phyloP scores from a whole-genome alignment of 2,888 invertebrate genomes.

The Caenorhabditis imperialis region DNA sequence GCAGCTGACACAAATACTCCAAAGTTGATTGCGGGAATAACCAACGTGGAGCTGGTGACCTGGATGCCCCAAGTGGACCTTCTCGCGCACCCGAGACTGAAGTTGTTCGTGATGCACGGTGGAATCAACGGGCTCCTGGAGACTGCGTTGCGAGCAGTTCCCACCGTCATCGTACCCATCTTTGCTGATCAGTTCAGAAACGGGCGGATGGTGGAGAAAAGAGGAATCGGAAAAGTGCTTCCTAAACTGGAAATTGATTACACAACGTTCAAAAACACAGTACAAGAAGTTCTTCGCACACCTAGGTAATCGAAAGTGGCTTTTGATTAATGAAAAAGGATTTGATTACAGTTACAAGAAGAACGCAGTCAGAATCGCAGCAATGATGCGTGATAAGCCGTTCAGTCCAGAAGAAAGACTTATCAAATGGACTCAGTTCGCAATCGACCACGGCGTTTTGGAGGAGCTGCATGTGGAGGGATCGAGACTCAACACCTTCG shows the following conservation, averaged over 20 bases:
- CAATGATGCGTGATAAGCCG: slow-evolving; percentile 63
- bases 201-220: slow-evolving; percentile 71
- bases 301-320: slow-evolving; percentile 26
- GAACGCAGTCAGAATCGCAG: slow-evolving; percentile 50
- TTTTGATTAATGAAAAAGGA: neutral
- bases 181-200: slow-evolving; percentile 77
- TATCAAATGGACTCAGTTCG: slow-evolving; percentile 66
- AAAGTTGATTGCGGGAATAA: slow-evolving; percentile 50
- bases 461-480: slow-evolving; percentile 65
- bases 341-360: slow-evolving; percentile 59
- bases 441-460: slow-evolving; percentile 63
- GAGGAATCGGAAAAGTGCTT: slow-evolving; percentile 69
- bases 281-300: slow-evolving; percentile 54
- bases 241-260: slow-evolving; percentile 58
- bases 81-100: slow-evolving; percentile 70
- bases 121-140: slow-evolving; percentile 75
- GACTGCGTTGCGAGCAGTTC: slow-evolving; percentile 71
- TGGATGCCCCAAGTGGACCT: slow-evolving; percentile 75
- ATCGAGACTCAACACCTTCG: slow-evolving; percentile 58
- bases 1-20: slow-evolving; percentile 60
- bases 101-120: slow-evolving; percentile 75
- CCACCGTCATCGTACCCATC: slow-evolving; percentile 72
- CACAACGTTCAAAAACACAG: slow-evolving; percentile 48
- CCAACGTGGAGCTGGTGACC: slow-evolving; percentile 68
- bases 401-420: slow-evolving; percentile 64